Percentiles rank a stretch among this genome's conserved stretches.
phyloP scores from a whole-genome alignment of 2,888 invertebrate genomes.

The Ectemnius continuus region DNA sequence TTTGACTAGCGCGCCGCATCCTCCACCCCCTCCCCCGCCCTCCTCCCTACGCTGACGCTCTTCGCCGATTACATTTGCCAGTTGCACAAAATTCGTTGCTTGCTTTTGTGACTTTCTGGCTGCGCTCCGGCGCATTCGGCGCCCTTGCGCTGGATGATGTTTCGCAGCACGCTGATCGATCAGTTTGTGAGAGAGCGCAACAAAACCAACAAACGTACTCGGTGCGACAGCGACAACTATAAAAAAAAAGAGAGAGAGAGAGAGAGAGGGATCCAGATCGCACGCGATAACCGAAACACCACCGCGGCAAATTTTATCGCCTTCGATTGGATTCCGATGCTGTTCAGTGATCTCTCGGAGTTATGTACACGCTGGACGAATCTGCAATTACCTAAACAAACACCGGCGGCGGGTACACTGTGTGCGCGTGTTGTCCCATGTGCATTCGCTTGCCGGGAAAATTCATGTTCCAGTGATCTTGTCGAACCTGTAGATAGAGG shows the following conservation, averaged over 20 bases:
- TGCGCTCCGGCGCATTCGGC: background rate
- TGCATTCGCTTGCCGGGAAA: slow-evolving; percentile 12
- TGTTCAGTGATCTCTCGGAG: slow-evolving; percentile 48
- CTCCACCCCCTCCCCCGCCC: background rate
- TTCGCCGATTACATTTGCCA: too few species aligned
- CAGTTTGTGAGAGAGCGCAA: background rate
- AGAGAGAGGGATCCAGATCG: background rate
- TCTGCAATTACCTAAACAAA: slow-evolving; percentile 40
- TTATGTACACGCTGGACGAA: slow-evolving; percentile 21
- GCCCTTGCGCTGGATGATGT: background rate
- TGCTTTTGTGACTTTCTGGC: background rate
- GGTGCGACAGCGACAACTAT: too few species aligned
- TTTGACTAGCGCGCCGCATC: background rate
- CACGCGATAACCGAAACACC: slow-evolving; percentile 3
- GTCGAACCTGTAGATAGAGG: background rate
- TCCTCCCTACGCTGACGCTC: background rate
- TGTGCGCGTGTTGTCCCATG: slow-evolving; percentile 11
- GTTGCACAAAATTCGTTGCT: too few species aligned
- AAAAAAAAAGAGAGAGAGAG: background rate
- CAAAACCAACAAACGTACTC: background rate
- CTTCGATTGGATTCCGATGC: slow-evolving; percentile 43
- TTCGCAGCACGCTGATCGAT: background rate
- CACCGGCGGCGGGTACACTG: slow-evolving; percentile 10
- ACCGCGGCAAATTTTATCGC: slow-evolving; percentile 20
- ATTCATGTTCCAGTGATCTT: slow-evolving; percentile 17